Conservation (phyloP, 2,888 invertebrate species). For the Hemistola chrysoprasaria region DNA sequence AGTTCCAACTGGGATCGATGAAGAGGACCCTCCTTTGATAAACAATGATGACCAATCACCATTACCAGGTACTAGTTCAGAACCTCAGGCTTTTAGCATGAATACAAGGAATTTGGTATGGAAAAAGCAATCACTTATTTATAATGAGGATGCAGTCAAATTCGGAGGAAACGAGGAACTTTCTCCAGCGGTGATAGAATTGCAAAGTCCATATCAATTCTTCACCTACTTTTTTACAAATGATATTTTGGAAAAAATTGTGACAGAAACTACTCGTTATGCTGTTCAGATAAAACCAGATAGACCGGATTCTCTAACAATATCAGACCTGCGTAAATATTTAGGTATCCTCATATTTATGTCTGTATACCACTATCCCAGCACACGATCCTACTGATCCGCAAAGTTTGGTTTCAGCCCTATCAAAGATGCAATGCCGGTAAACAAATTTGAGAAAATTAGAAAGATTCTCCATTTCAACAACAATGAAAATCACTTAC, state of each 20-base stretch:
- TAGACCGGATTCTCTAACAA: slow-evolving; percentile 13
- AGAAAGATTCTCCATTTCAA: slow-evolving; percentile 37
- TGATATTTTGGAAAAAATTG: slow-evolving; percentile 23
- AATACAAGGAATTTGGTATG: slow-evolving; percentile 22
- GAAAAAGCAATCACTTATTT: slow-evolving; percentile 22
- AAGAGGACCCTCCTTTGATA: slow-evolving; percentile 16
- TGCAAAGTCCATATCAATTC: slow-evolving; percentile 24
- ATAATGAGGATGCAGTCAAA: slow-evolving; percentile 21
- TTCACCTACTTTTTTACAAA: slow-evolving; percentile 23
- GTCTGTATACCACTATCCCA: slow-evolving; percentile 15
- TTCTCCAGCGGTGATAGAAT: slow-evolving; percentile 20
- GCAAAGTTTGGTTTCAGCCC: slow-evolving; percentile 20
- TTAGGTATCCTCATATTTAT: slow-evolving; percentile 17
- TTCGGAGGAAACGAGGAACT: slow-evolving; percentile 22
- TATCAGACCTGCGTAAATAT: slow-evolving; percentile 16
- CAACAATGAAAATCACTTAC: slow-evolving; percentile 33
- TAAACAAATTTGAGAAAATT: slow-evolving; percentile 36
- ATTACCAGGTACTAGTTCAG: slow-evolving; percentile 7
- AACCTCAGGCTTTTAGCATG: slow-evolving; percentile 8
- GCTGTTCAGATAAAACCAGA: slow-evolving; percentile 23
- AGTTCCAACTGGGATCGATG: slow-evolving; percentile 3
- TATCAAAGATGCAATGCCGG: slow-evolving; percentile 25
- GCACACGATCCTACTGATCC: slow-evolving; percentile 20
- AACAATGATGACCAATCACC: slow-evolving; percentile 10
- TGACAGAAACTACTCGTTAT: slow-evolving; percentile 22